Evolutionary conservation across 2,888 invertebrate species (phyloP), one percentile per base, ranked within the genome.

Genomic region (Melieria picta): DNA sequence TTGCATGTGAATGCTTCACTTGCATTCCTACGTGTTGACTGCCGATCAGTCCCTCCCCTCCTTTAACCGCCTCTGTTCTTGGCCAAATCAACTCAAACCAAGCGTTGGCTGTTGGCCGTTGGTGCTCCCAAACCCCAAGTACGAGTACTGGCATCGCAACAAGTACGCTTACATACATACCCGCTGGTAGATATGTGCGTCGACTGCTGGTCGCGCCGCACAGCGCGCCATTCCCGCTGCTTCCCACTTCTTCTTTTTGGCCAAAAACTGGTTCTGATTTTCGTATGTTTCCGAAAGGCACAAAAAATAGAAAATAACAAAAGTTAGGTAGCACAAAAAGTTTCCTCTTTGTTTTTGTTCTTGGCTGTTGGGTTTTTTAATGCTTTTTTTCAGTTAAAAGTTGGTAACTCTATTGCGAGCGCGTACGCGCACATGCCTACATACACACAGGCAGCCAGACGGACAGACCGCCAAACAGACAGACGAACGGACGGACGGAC

Each of bases 241-340:
- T 30, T 30, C 30, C 30, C 30, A 50, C 67, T 69, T 81, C 82
- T 82, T 81, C 80, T 80, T 84, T 83, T 83, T 81, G 80, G 81
- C 78, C 80, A 82, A 80, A 30, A 84, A 84, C 84, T 81, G 83
- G 84, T 84, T 84, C 80, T 83, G 80, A 56, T 81, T 77, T 82
- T 79, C 75, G 78, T 79, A 76, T 72, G 76, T 76, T 74, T 76
- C 71, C 74, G 73, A 75, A 72, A 73, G 71, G 67, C 69, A 67
- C 72, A 72, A 71, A 56, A 68, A 62, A 72, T 65, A 69, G 68
- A 71, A 9, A 47, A 16, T 58, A 57, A 62, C 63, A 68, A 72
- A 72, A 71, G 46, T 71, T 69, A 65, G 71, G 50, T 30, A 60
- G 73, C 67, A 69, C 70, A 72, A 69, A 61, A 73, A 69, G 70